Evolutionary conservation across 1,140 invertebrate genomes (phyloP).

Genomic region (Stegodyphus mimosarum): DNA sequence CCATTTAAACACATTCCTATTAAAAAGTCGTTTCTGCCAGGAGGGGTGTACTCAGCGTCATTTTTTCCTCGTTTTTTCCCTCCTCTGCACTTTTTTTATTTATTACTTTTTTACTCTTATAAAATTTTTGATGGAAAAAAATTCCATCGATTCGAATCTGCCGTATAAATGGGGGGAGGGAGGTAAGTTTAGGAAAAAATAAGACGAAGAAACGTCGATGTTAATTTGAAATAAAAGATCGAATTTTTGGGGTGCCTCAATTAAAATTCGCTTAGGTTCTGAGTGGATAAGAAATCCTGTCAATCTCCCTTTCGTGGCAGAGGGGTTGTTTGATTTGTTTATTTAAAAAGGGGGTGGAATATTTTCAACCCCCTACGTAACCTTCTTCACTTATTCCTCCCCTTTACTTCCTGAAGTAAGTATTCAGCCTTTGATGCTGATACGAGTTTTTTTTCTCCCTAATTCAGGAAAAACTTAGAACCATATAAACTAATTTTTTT

Average conservation of each 20-base stretch:
- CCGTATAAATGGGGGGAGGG: conserved; percentile 22
- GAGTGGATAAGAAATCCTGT: conserved; percentile 40
- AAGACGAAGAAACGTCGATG: conserved; percentile 26
- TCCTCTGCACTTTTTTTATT: conserved; percentile 14
- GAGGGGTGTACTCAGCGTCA: conserved; percentile 22
- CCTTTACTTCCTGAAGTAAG: too few relatives aligned
- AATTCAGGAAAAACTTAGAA: too few relatives aligned
- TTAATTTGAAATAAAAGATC: conserved; percentile 61
- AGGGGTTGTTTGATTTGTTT: neutral
- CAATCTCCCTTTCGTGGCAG: conserved; percentile 22
- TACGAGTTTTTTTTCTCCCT: too few relatives aligned
- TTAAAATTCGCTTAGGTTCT: conserved; percentile 56
- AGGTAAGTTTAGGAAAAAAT: neutral
- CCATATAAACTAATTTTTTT: too few relatives aligned
- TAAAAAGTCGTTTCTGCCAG: conserved; percentile 49
- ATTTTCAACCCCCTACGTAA: neutral
- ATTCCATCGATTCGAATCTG: conserved; percentile 47
- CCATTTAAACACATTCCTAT: conserved; percentile 58
- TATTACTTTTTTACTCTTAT: conserved; percentile 11
- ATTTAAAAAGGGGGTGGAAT: neutral
- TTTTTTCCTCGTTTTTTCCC: conserved; percentile 59
- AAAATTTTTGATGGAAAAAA: conserved; percentile 32
- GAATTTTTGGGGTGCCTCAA: conserved; percentile 50
- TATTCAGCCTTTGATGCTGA: too few relatives aligned
- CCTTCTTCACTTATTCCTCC: too few relatives aligned